These are phyloP conservation scores for Protomyctophum bolini DNA, from an alignment of 2,113 vertebrate genomes.

Conservation along the genomic window DNA sequence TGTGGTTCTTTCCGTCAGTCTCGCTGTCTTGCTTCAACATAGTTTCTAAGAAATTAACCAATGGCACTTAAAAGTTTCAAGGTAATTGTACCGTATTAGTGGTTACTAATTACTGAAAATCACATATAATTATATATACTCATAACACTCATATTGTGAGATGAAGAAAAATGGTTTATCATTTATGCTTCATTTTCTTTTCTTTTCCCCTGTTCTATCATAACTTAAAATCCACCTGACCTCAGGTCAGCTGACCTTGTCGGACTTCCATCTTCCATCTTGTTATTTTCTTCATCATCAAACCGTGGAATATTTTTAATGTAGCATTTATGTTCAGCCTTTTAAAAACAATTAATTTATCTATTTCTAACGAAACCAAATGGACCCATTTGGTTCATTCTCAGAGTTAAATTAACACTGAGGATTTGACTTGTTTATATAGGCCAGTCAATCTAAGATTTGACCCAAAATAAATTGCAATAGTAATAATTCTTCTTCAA, in stretches of 20 bases:
- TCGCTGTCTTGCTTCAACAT: neutral
- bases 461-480: no score
- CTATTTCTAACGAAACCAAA: no score
- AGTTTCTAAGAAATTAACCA: constrained; percentile 15
- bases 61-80: neutral
- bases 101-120: constrained; percentile 9
- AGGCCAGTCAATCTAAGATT: no score
- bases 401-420: no score
- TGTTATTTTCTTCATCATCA: constrained; percentile 28
- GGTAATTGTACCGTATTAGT: constrained; percentile 1
- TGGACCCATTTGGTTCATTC: no score
- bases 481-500: no score
- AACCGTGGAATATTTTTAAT: constrained; percentile 22
- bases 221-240: constrained; percentile 8
- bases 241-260: constrained; percentile 31
- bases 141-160: neutral
- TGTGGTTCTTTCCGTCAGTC: neutral
- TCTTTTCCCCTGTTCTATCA: constrained; percentile 3
- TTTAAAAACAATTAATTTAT: no score
- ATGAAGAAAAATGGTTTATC: constrained; percentile 10
- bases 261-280: constrained; percentile 1
- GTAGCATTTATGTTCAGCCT: no score
- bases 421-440: no score
- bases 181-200: no score
- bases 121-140: constrained; percentile 2